Evolutionary conservation across 2,797 vertebrate genomes (phyloP).

Genomic region (Neosilurus mollespiculum): DNA sequence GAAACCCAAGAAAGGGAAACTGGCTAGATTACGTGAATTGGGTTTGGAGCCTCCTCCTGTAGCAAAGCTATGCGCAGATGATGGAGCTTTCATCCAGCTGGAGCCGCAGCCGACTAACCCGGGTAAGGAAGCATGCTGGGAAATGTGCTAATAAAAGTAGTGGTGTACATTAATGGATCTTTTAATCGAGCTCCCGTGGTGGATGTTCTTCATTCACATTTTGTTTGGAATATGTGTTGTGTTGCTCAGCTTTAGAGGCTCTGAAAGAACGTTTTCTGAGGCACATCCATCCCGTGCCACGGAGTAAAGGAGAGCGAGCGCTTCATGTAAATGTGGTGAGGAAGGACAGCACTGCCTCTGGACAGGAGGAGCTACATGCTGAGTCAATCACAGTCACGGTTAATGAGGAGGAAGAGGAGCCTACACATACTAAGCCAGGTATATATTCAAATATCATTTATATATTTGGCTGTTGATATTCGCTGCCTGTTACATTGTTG

Average conservation of each 20-base stretch:
- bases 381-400: constrained; percentile 81
- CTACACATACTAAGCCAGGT: constrained; percentile 81
- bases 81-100: constrained; percentile 84
- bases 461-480: not conserved
- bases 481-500: not conserved
- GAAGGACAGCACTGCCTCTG: constrained; percentile 81
- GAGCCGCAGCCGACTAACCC: constrained; percentile 79
- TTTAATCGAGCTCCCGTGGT: not conserved
- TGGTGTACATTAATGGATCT: not conserved
- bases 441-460: not conserved
- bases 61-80: constrained; percentile 78
- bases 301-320: constrained; percentile 68
- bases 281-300: constrained; percentile 71
- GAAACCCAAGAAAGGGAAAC: constrained; percentile 77
- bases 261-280: constrained; percentile 90
- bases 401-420: constrained; percentile 75
- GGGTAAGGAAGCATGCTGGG: constrained; percentile 67
- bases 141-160: not conserved
- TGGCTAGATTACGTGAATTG: constrained; percentile 83
- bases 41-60: constrained; percentile 87
- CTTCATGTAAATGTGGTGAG: constrained; percentile 82
- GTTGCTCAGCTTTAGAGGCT: constrained; percentile 81
- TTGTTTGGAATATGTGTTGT: not conserved
- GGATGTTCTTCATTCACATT: not conserved
- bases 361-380: constrained; percentile 80